Evolutionary conservation across 2,888 invertebrate genomes (phyloP).

Genomic region (Aromia moschata): DNA sequence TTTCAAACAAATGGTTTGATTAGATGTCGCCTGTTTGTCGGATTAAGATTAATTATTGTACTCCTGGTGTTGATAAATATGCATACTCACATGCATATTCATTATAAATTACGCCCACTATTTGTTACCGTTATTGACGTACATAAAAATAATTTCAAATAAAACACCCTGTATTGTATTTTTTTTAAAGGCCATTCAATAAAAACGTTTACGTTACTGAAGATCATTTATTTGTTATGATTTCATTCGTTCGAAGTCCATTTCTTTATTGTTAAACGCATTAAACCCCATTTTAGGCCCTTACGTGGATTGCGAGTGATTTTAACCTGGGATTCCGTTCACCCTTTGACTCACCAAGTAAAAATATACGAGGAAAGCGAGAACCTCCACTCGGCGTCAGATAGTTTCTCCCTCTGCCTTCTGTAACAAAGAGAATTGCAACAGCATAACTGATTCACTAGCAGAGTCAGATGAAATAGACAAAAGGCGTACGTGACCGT

Average conservation of each 20-base stretch:
- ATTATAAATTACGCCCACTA: no score
- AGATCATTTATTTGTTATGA: no score
- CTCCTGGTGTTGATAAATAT: no score
- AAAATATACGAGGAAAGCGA: slow-evolving; percentile 19
- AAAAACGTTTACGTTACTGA: no score
- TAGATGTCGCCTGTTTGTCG: neutral
- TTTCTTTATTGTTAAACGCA: no score
- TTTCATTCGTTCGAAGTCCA: no score
- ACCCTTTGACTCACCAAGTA: slow-evolving; percentile 22
- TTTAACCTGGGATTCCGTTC: slow-evolving; percentile 20
- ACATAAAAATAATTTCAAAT: no score
- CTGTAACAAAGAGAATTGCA: slow-evolving; percentile 25
- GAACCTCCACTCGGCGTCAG: neutral
- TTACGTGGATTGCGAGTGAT: slow-evolving; percentile 8
- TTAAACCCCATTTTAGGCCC: slow-evolving; percentile 11
- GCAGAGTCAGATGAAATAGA: slow-evolving; percentile 15
- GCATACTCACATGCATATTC: no score
- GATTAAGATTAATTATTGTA: neutral
- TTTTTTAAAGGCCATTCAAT: no score
- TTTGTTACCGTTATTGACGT: no score
- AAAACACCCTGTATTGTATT: no score
- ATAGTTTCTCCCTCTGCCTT: neutral
- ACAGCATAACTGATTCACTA: slow-evolving; percentile 20
- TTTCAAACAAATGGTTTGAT: neutral
- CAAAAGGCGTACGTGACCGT: slow-evolving; percentile 19